Evolutionary conservation across 2,113 vertebrate species (phyloP).

Genomic region (Pelecanoides urinatrix): DNA sequence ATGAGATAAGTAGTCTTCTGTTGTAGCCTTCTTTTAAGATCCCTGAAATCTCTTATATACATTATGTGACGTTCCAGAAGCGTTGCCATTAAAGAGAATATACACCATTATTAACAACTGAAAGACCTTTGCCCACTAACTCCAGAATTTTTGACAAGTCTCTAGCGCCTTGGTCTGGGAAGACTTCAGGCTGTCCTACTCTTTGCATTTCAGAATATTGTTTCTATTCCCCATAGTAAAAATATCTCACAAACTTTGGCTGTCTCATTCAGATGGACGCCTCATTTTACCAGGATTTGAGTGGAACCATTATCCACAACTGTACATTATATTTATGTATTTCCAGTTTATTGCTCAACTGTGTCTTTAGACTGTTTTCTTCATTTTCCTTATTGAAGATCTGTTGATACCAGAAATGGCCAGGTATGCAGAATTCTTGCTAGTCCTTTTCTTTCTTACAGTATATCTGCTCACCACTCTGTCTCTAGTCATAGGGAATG

Average conservation of each 20-base stretch:
- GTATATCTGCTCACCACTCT: background rate
- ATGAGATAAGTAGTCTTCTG: background rate
- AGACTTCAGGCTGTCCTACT: background rate
- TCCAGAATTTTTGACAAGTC: background rate
- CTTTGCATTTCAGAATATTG: background rate
- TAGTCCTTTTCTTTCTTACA: background rate
- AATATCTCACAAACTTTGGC: background rate
- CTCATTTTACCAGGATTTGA: background rate
- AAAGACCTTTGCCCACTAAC: accelerated
- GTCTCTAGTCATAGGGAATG: background rate
- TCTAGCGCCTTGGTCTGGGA: background rate
- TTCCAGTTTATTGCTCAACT: background rate
- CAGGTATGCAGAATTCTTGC: background rate
- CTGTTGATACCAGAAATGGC: background rate
- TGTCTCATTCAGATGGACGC: background rate
- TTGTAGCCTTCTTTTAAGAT: background rate
- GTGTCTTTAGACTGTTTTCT: background rate
- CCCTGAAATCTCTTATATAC: background rate
- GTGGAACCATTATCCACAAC: background rate
- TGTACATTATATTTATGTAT: background rate
- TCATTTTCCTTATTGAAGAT: background rate
- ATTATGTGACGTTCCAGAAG: background rate
- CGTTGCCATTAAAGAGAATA: background rate
- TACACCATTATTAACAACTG: background rate
- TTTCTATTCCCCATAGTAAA: background rate